Percentiles rank a stretch among this genome's conserved stretches.
phyloP scores from a whole-genome alignment of 2,888 invertebrate genomes.

The Spicauda simplicius region DNA sequence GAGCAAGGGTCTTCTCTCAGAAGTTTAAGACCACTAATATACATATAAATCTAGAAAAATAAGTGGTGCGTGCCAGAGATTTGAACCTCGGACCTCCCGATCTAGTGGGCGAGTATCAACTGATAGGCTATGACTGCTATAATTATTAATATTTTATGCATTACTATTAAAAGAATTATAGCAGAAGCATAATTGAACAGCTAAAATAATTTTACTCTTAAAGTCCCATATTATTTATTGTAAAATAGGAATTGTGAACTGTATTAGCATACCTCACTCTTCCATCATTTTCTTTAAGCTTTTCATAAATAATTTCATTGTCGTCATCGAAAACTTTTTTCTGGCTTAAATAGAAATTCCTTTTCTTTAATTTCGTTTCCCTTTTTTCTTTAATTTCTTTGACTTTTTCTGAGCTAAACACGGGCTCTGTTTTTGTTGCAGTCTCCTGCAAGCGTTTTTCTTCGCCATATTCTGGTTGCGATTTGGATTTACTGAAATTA shows the following conservation, averaged over 20 bases:
- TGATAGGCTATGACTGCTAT: no score
- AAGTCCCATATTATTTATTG: no score
- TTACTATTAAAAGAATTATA: no score
- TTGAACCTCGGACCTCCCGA: no score
- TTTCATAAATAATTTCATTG: conserved; percentile 85
- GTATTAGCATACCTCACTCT: conserved; percentile 71
- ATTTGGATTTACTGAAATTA: conserved; percentile 48
- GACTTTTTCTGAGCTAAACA: conserved; percentile 46
- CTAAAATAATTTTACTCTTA: no score
- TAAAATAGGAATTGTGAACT: not conserved
- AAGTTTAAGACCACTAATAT: no score
- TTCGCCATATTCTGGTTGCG: conserved; percentile 7
- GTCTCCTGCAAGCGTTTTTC: conserved; percentile 28
- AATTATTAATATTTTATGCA: no score
- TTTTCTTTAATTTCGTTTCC: conserved; percentile 60
- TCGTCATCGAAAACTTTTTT: conserved; percentile 81
- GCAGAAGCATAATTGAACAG: no score
- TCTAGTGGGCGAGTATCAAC: no score
- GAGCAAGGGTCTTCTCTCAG: no score
- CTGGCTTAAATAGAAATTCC: conserved; percentile 64
- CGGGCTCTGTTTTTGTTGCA: conserved; percentile 24
- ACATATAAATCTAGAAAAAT: no score
- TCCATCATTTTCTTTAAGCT: conserved; percentile 86
- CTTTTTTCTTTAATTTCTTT: conserved; percentile 59
- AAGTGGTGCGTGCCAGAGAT: no score